Conservation (phyloP, 2,797 vertebrate genomes). For the Streptopelia turtur region DNA sequence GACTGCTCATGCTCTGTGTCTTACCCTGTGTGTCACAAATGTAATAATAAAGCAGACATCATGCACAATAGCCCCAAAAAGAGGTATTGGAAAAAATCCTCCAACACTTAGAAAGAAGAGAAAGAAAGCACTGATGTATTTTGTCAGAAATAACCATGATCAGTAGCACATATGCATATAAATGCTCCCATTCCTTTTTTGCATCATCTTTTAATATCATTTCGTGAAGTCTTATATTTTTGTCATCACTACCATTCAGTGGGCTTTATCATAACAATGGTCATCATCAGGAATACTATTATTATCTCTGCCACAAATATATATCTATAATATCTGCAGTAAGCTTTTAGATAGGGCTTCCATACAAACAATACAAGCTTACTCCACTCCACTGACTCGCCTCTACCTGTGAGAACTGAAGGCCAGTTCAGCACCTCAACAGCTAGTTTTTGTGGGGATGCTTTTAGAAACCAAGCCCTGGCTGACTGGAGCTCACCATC, state of each 20-base stretch:
- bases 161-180: not conserved
- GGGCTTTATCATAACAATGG: not conserved
- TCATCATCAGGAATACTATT: not conserved
- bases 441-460: not conserved
- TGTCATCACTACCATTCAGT: not conserved
- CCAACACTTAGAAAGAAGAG: not conserved
- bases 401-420: not conserved
- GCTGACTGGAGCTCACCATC: slow-evolving; percentile 5
- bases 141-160: not conserved
- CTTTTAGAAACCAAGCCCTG: not conserved
- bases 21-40: not conserved
- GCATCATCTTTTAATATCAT: not conserved
- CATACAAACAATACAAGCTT: not conserved
- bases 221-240: not conserved
- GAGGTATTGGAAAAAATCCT: not conserved
- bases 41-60: not conserved
- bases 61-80: not conserved
- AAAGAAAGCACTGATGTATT: not conserved
- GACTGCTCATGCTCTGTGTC: not conserved
- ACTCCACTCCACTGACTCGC: not conserved
- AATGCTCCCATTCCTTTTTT: not conserved
- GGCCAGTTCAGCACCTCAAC: not conserved
- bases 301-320: not conserved
- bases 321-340: not conserved
- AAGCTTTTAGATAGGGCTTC: not conserved